These are phyloP conservation scores for Etheostoma perlongum DNA, from an alignment of 2,797 vertebrate genomes.

Conservation along the genomic window DNA sequence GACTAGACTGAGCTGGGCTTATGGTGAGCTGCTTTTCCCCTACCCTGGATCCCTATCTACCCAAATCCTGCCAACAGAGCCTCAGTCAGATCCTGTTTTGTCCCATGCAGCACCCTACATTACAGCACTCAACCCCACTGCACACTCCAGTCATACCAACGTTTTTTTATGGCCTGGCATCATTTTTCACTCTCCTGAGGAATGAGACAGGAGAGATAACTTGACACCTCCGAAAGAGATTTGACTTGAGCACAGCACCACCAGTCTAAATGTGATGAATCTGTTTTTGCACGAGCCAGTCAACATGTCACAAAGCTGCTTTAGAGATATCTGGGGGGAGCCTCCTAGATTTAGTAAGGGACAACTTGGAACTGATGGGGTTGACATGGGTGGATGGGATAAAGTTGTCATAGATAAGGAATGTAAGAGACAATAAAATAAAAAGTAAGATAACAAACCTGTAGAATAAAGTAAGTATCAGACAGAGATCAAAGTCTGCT, in stretches of 20 bases:
- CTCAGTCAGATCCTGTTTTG: slow-evolving; percentile 49
- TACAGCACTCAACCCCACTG: slow-evolving; percentile 44
- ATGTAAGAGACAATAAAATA: slow-evolving; percentile 3
- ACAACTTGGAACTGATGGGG: slow-evolving; percentile 28
- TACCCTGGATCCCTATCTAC: slow-evolving; percentile 51
- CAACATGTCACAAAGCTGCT: slow-evolving; percentile 55
- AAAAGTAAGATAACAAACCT: slow-evolving; percentile 6
- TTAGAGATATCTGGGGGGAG: slow-evolving; percentile 47
- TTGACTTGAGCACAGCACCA: slow-evolving; percentile 58
- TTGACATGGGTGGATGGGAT: slow-evolving; percentile 7
- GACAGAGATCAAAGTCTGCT: slow-evolving; percentile 10
- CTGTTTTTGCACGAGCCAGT: slow-evolving; percentile 59
- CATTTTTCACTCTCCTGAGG: slow-evolving; percentile 61
- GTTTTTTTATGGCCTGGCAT: slow-evolving; percentile 73
- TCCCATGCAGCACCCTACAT: slow-evolving; percentile 58
- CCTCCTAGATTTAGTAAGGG: slow-evolving; percentile 40
- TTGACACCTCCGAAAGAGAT: slow-evolving; percentile 68
- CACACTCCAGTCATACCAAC: slow-evolving; percentile 47
- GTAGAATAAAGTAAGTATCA: slow-evolving; percentile 17
- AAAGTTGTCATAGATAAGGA: slow-evolving; percentile 7
- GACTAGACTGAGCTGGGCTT: slow-evolving; percentile 75
- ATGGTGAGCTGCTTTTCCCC: slow-evolving; percentile 72
- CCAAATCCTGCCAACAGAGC: slow-evolving; percentile 61
- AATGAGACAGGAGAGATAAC: slow-evolving; percentile 62
- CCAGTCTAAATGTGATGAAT: slow-evolving; percentile 71